Evolutionary conservation across 2,797 vertebrate species (phyloP), one percentile per base, ranked within the genome.

Genomic region (Rachycentron canadum): DNA sequence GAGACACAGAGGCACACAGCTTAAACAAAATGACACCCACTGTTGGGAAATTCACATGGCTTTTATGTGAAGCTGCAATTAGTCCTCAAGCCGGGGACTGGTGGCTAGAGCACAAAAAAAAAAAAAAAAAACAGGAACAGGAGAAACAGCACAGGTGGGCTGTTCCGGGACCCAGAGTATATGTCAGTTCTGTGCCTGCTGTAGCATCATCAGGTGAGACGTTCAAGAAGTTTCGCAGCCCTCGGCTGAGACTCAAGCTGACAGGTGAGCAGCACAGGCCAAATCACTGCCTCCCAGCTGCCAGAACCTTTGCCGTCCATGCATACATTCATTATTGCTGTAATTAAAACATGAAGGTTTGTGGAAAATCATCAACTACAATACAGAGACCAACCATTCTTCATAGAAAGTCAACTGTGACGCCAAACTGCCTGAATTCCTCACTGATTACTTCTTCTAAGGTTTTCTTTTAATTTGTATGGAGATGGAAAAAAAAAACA

Each of bases 391-490:
- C 0, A 0, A 56, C 13, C 19, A 19, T 32, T 82, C 41, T 61
- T 49, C 65, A 30, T 23, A 21, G 45, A 69, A 66, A 76, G 32
- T 64, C 66, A 45, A 75, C 78, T 61, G 57, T 60, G 67, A 76
- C 57, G 77, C 58, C 76, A 86, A 78, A 73, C 73, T 60, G 68
- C 59, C 56, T 76, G 62, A 75, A 87, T 83, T 85, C 78, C 73
- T 83, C 50, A 19, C 56, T 79, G 75, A 75, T 88, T 69, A 69
- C 69, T 52, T 61, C 38, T 62, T 61, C 69, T 50, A 43, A 60
- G 59, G 55, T 50, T 36, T 0, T 66, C 64, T 79, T 86, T 85
- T 64, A 77, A 65, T 82, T 81, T 26, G 25, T 72, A 30, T 5
- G 8, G 38, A 43, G 52, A 68, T 23, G 72, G 83, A 82, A 88